Evolutionary conservation across 2,797 vertebrate species (phyloP).

Genomic region (Manis crassicaudata): DNA sequence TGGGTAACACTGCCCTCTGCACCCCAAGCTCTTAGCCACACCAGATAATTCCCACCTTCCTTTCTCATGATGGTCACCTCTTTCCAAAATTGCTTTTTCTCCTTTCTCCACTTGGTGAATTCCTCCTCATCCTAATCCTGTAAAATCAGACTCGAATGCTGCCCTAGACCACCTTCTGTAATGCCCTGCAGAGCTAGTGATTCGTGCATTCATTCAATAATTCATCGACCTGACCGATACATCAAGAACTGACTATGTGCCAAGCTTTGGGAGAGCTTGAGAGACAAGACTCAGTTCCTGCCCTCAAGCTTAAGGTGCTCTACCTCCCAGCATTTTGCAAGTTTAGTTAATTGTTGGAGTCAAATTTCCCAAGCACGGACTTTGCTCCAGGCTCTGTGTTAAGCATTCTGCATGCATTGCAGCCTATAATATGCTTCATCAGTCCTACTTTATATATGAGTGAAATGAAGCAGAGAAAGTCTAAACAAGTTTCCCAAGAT

Average conservation of each 20-base stretch:
- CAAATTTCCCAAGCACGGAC: not conserved
- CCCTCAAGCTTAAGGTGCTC: not conserved
- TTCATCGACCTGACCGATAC: not conserved
- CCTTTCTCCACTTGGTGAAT: not conserved
- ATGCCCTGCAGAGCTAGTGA: not conserved
- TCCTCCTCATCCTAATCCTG: not conserved
- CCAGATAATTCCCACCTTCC: not conserved
- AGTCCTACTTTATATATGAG: not conserved
- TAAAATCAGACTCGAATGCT: not conserved
- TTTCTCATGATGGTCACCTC: not conserved
- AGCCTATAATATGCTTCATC: not conserved
- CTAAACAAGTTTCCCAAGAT: not conserved
- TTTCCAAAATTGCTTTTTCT: not conserved
- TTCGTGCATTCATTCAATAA: not conserved
- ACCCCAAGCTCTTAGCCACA: not conserved
- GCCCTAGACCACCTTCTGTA: not conserved
- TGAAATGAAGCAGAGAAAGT: not conserved
- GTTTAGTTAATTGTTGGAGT: not conserved
- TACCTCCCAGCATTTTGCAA: not conserved
- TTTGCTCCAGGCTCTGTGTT: not conserved
- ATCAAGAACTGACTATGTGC: not conserved
- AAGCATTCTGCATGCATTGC: not conserved
- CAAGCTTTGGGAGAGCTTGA: not conserved
- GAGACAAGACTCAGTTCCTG: not conserved
- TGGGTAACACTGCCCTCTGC: not conserved